Percentiles rank a stretch among this genome's conserved stretches.
phyloP scores from a whole-genome alignment of 2,888 invertebrate species.

The Parnassius mnemosyne region DNA sequence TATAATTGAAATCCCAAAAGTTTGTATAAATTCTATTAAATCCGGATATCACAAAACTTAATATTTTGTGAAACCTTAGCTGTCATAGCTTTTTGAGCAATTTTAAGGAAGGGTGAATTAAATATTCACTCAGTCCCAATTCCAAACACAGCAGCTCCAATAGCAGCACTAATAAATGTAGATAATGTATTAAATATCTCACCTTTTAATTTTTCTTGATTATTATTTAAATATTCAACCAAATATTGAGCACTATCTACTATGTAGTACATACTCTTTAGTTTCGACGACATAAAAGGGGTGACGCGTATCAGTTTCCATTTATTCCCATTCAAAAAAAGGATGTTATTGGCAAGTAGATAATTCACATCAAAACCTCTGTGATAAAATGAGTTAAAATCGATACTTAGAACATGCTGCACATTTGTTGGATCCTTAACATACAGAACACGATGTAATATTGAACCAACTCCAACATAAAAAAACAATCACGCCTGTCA shows the following conservation, averaged over 20 bases:
- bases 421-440: slow-evolving; percentile 14
- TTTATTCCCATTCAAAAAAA: slow-evolving; percentile 30
- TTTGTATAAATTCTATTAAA: slow-evolving; percentile 34
- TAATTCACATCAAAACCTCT: slow-evolving; percentile 26
- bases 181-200: slow-evolving; percentile 33
- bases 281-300: slow-evolving; percentile 40
- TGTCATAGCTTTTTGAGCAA: slow-evolving; percentile 33
- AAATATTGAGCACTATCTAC: slow-evolving; percentile 43
- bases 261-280: slow-evolving; percentile 47
- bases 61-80: slow-evolving; percentile 29
- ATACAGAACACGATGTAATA: slow-evolving; percentile 7
- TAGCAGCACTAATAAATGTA: slow-evolving; percentile 39
- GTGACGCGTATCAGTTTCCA: slow-evolving; percentile 37
- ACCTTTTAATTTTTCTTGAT: slow-evolving; percentile 40
- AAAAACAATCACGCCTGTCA: no score
- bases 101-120: slow-evolving; percentile 44
- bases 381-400: slow-evolving; percentile 16
- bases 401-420: slow-evolving; percentile 7
- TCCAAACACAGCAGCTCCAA: slow-evolving; percentile 55
- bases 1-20: slow-evolving; percentile 46
- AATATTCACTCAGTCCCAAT: slow-evolving; percentile 45
- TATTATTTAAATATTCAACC: slow-evolving; percentile 38
- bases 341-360: slow-evolving; percentile 29
- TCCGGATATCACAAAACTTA: slow-evolving; percentile 31
- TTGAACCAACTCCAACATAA: slow-evolving; percentile 9